Base-by-base conservation (phyloP, 2,888 invertebrate species). In the Cylloceria caligata region DNA sequence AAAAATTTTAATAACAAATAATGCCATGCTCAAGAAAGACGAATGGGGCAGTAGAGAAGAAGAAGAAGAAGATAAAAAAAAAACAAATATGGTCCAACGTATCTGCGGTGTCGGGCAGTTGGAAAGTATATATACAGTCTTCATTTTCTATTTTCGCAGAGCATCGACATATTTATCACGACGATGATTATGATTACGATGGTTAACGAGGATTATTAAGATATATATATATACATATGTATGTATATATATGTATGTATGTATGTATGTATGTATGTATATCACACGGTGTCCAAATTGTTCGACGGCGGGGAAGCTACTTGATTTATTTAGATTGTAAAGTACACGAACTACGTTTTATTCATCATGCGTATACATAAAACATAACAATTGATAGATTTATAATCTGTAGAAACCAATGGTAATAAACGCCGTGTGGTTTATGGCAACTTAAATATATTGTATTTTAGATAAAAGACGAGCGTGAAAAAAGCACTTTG, bases 61-160 rank as follows among this genome's bases (percentile, higher is more conserved):
- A 60, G 76, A 81, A 76, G 45, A 72, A 64, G 62, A 69, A 80
- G 45, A 85, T 83, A 80, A 75, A 84, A 77, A 73, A 84, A 69
- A 72, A 60, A 74, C 60, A 62, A 78, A 77, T 71, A 83, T 83
- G 83, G 83, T 83, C 83, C 83, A 83, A 83, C 80, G 73, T 75
- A 79, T 83, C 75, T 83, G 81, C 81, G 71, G 55, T 81, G 82
- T 84, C 75, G 82, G 75, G 79, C 82, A 84, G 83, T 84, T 83
- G 76, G 83, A 82, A 82, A 82, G 82, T 82, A 82, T 79, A 80
- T 83, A 80, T 83, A 78, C 75, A 81, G 74, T 82, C 74, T 83
- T 83, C 62, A 79, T 83, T 83, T 81, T 81, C 77, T 81, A 80
- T 81, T 80, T 83, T 84, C 77, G 82, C 82, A 83, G 76, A 78